Evolutionary conservation across 2,797 vertebrate genomes (phyloP).

Genomic region (Onychomys leucogaster): DNA sequence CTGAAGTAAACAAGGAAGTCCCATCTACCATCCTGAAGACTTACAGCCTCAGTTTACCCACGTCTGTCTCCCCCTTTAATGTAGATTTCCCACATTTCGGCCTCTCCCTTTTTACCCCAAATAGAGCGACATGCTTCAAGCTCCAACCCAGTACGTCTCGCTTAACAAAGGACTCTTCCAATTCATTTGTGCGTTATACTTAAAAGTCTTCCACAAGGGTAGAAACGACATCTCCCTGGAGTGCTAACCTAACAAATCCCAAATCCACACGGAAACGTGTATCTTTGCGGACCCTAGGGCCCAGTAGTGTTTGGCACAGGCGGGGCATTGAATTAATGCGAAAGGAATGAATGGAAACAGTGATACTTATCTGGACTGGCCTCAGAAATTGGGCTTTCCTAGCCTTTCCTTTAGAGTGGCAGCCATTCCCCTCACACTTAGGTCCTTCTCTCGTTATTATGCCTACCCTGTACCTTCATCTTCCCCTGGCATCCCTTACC

Average conservation of each 20-base stretch:
- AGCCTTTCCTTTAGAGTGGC: neutral
- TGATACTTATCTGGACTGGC: neutral
- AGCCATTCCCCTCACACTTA: neutral
- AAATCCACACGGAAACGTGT: neutral
- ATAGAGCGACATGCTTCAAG: slow-evolving; percentile 35
- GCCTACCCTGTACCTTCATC: slow-evolving; percentile 6
- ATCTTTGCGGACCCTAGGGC: neutral
- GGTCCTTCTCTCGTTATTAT: neutral
- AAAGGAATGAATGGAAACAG: slow-evolving; percentile 10
- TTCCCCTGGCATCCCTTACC: neutral
- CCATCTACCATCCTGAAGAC: neutral
- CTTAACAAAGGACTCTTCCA: slow-evolving; percentile 61
- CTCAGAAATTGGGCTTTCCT: neutral
- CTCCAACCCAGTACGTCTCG: neutral
- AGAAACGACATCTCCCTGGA: slow-evolving; percentile 55
- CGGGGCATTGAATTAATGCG: neutral
- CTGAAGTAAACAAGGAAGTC: neutral
- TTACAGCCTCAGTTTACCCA: neutral
- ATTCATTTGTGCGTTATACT: slow-evolving; percentile 11
- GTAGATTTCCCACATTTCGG: neutral
- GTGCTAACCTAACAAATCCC: neutral
- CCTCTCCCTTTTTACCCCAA: neutral
- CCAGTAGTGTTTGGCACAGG: neutral
- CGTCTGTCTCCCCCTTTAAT: neutral
- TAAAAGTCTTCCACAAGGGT: slow-evolving; percentile 25